Percentiles rank a stretch among this genome's conserved stretches.
These are phyloP conservation scores for Rhopilema esculentum DNA, from an alignment of 30 jellyfish, hydroid and myxozoan species.

Conservation along the genomic window DNA sequence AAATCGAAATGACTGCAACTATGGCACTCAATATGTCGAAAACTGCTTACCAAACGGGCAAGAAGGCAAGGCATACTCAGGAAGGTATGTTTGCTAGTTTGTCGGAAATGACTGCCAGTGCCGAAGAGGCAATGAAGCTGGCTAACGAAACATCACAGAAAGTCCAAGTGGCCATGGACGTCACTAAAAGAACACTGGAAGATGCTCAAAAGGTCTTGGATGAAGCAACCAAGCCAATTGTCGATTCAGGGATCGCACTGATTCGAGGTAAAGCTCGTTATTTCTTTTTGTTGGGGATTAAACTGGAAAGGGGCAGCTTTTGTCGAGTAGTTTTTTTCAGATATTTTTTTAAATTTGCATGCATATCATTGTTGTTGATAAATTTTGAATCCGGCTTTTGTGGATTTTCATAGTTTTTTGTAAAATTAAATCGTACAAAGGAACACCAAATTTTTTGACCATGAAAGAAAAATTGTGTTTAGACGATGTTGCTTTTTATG, in stretches of 20 bases:
- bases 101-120: constrained; percentile 48
- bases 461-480: too few relatives aligned
- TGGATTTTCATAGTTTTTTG: too few relatives aligned
- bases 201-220: constrained; percentile 65
- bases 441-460: too few relatives aligned
- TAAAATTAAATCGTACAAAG: too few relatives aligned
- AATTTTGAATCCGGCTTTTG: too few relatives aligned
- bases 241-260: constrained; percentile 73
- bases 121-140: constrained; percentile 68
- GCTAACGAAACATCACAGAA: constrained; percentile 63
- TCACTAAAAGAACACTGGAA: constrained; percentile 62
- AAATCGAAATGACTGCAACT: constrained; percentile 56
- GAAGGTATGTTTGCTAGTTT: constrained; percentile 68
- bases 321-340: too few relatives aligned
- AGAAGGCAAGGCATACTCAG: constrained; percentile 68
- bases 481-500: too few relatives aligned
- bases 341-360: too few relatives aligned
- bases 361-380: too few relatives aligned
- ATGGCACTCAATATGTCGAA: constrained; percentile 79
- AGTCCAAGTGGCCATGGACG: constrained; percentile 49
- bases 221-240: constrained; percentile 83
- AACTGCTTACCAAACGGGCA: constrained; percentile 76
- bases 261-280: constrained; percentile 60
- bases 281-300: not conserved
- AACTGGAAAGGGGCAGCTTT: too few relatives aligned